Evolutionary conservation across 2,797 vertebrate species (phyloP).

Genomic region (Poeciliopsis gracilis): DNA sequence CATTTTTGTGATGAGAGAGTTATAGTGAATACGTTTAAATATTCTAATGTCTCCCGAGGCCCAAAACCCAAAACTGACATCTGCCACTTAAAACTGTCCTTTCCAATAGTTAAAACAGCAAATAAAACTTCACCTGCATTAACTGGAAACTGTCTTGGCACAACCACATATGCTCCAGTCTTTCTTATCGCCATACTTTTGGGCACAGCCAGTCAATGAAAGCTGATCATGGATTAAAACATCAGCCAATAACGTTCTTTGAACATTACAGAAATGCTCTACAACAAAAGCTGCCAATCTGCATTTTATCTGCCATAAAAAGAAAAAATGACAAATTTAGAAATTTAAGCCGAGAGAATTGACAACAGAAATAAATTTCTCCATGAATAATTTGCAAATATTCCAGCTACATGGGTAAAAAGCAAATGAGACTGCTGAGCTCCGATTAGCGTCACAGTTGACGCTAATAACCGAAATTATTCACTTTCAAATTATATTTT

Average conservation of each 20-base stretch:
- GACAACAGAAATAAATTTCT: background rate
- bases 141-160: background rate
- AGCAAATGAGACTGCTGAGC: background rate
- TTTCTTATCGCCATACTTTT: background rate
- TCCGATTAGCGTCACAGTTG: constrained; percentile 1
- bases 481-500: constrained; percentile 16
- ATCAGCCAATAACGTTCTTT: background rate
- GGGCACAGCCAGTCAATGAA: no score
- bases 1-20: background rate
- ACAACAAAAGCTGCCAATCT: background rate
- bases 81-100: background rate
- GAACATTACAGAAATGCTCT: background rate
- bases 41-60: background rate
- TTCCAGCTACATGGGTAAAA: background rate
- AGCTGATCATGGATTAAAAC: no score
- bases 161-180: background rate
- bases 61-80: background rate
- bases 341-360: background rate
- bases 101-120: background rate
- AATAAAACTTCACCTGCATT: background rate
- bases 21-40: background rate
- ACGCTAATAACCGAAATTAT: background rate
- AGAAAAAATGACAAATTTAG: background rate
- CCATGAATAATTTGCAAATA: background rate
- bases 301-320: background rate